Conservation (phyloP, 2,113 vertebrate genomes). For the Anhinga anhinga region DNA sequence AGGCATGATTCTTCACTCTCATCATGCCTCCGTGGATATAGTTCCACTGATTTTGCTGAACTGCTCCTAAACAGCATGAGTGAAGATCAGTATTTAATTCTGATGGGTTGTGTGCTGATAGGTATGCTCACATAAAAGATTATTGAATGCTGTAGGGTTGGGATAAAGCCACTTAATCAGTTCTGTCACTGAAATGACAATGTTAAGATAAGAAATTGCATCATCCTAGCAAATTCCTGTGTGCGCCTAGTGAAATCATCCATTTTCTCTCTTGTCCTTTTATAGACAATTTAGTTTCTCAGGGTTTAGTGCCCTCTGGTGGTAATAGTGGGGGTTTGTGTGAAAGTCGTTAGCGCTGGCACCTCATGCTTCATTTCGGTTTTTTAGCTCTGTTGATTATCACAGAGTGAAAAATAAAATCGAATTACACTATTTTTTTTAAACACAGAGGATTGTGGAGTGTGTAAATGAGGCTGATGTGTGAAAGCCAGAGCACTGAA, state of each 20-base stretch:
- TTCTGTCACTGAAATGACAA: background rate
- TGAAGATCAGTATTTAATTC: background rate
- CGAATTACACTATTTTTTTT: background rate
- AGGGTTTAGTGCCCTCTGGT: constrained; percentile 10
- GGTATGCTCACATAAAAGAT: background rate
- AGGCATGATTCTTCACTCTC: background rate
- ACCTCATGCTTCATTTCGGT: background rate
- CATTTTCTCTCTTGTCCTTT: background rate
- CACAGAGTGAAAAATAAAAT: background rate
- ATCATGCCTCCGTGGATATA: background rate
- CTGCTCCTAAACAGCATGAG: background rate
- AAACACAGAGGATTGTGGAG: background rate
- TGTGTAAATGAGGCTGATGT: background rate
- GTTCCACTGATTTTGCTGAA: background rate
- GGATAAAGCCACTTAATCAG: background rate
- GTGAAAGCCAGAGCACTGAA: background rate
- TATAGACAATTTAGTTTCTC: background rate
- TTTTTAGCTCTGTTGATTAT: background rate
- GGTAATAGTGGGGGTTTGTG: background rate
- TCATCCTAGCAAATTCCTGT: background rate
- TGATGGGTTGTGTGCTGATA: background rate
- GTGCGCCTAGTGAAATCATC: background rate
- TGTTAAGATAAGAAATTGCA: background rate
- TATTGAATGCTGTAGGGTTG: background rate
- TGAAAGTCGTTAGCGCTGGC: fast-evolving